These are phyloP conservation scores for Atherinosoma microstoma DNA, from an alignment of 2,797 vertebrate species.

Conservation along the genomic window DNA sequence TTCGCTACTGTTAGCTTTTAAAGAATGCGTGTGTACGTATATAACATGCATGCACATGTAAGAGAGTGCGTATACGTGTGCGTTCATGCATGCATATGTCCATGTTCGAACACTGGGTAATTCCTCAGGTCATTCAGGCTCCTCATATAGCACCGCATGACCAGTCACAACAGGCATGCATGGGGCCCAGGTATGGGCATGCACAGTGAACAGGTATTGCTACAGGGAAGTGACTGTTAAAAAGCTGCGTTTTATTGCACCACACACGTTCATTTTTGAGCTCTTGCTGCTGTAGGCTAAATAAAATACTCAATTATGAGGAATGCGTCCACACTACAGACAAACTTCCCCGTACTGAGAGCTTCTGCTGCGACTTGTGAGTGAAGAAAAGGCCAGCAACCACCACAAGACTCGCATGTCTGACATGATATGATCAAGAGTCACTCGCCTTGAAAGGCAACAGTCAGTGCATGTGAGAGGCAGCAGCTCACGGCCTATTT, in stretches of 20 bases:
- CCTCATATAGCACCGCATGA: slow-evolving; percentile 66
- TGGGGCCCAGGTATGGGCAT: slow-evolving; percentile 68
- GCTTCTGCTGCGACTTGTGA: slow-evolving; percentile 30
- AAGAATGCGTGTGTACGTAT: slow-evolving; percentile 50
- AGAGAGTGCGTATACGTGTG: slow-evolving; percentile 22
- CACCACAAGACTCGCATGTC: slow-evolving; percentile 38
- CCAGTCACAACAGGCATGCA: slow-evolving; percentile 75
- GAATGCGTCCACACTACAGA: slow-evolving; percentile 51
- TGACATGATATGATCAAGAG: slow-evolving; percentile 63
- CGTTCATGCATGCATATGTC: slow-evolving; percentile 40
- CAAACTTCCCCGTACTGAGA: slow-evolving; percentile 42
- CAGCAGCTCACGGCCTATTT: slow-evolving; percentile 60
- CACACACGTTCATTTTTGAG: slow-evolving; percentile 52
- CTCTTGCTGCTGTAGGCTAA: slow-evolving; percentile 54
- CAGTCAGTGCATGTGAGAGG: slow-evolving; percentile 46
- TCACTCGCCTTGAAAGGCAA: slow-evolving; percentile 55
- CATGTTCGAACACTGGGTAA: slow-evolving; percentile 60
- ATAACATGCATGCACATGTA: slow-evolving; percentile 28
- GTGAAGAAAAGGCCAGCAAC: slow-evolving; percentile 27
- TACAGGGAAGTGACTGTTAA: slow-evolving; percentile 57
- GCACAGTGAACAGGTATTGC: slow-evolving; percentile 63
- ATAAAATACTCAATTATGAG: slow-evolving; percentile 49
- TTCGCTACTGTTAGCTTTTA: slow-evolving; percentile 75
- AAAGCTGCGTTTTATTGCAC: slow-evolving; percentile 63
- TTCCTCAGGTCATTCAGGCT: slow-evolving; percentile 67